Base-by-base conservation (phyloP, 2,888 invertebrate species). In the Ophioninae sp. region DNA sequence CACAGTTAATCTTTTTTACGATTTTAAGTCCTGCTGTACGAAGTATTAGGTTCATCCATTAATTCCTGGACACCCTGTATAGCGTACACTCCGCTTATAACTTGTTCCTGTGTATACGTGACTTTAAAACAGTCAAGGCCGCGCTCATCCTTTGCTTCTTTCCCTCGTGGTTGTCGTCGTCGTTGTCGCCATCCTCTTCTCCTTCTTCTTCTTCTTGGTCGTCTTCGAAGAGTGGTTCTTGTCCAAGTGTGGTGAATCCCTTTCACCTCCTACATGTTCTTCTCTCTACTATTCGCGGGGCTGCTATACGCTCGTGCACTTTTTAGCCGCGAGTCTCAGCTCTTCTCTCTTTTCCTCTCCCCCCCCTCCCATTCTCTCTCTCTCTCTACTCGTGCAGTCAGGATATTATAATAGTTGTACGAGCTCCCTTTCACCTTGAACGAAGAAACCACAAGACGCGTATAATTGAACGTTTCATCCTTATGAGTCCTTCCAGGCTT, bases 351-450 rank as follows among this genome's bases (percentile, higher is more conserved):
- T 41, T 61, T 20, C 9, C 23, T 61, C 39, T 61, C 44, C 37
- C 22, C 59, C 23, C 30, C 6, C 61, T 30, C 76, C 37, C 68
- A 61, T 44, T 74, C 58, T 10, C 44, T 30, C 51, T 61, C 41
- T 79, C 39, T 64, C n/a, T 67, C n/a, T 51, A 63, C 69, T 76
- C 83, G 69, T 69, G 74, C 68, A 74, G 69, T 71, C 81, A 68
- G 63, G 67, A 75, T 63, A 84, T 73, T 76, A 76, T 78, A 78
- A 61, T 63, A 73, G 44, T 67, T 59, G n/a, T 39, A 37, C 51
- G 63, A 67, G 78, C 81, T 84, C 81, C 84, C 84, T 84, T 84
- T 84, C 81, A 81, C 84, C 81, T 84, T 81, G 84, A 81, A 81
- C 61, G 65, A 59, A 74, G 51, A 78, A 67, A 56, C 71, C 56